Percentiles rank a stretch among this genome's conserved stretches.
phyloP scores from a whole-genome alignment of 2,888 invertebrate species.

The Cheilosia urbana region DNA sequence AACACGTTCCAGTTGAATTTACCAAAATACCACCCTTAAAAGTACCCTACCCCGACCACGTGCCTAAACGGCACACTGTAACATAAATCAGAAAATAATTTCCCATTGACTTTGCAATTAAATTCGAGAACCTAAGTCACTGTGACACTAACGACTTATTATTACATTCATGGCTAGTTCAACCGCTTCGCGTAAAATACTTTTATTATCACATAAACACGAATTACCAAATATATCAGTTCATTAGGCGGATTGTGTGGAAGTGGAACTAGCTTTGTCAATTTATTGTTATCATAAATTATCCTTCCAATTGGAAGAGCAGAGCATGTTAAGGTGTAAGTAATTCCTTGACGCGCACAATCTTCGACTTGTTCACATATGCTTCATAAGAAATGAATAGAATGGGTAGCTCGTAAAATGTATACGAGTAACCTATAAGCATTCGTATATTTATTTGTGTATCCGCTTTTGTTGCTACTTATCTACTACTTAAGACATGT shows the following conservation, averaged over 20 bases:
- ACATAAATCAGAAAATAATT: constrained; percentile 67
- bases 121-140: constrained; percentile 26
- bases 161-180: constrained; percentile 9
- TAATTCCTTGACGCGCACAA: background rate
- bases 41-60: constrained; percentile 4
- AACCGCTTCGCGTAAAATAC: constrained; percentile 27
- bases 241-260: constrained; percentile 56
- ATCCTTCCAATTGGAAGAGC: constrained; percentile 23
- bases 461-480: constrained; percentile 9
- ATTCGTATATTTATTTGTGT: background rate
- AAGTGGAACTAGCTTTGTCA: constrained; percentile 38
- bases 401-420: background rate
- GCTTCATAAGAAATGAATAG: constrained; percentile 6
- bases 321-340: background rate
- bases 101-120: constrained; percentile 59
- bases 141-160: constrained; percentile 22
- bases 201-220: constrained; percentile 53
- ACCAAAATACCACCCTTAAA: background rate
- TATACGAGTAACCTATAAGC: background rate
- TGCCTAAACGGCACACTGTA: constrained; percentile 31
- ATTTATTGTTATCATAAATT: constrained; percentile 62
- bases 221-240: constrained; percentile 55
- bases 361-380: constrained; percentile 12
- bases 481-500: constrained; percentile 66
- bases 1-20: constrained; percentile 2